Conservation (phyloP, 2,113 vertebrate species). For the Ovis canadensis region DNA sequence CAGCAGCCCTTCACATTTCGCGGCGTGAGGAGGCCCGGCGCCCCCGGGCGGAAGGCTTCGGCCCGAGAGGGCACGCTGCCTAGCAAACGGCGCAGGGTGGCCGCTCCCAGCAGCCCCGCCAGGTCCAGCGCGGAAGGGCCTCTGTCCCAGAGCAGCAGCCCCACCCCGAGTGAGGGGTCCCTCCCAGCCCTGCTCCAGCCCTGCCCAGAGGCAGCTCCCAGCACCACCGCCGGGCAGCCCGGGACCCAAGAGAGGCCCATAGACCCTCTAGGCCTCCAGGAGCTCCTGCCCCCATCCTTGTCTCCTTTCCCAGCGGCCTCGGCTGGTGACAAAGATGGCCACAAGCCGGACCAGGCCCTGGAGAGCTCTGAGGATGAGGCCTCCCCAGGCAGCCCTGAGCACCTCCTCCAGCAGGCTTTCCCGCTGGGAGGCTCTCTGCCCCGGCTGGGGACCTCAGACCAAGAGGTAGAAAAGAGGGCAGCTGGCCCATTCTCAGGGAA, state of each 20-base stretch:
- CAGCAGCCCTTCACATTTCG: conserved; percentile 92
- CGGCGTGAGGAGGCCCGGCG: conserved; percentile 87
- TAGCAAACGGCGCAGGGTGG: conserved; percentile 83
- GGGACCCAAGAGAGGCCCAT: conserved; percentile 80
- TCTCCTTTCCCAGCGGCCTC: conserved; percentile 51
- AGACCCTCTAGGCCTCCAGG: conserved; percentile 75
- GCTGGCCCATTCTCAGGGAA: conserved; percentile 48
- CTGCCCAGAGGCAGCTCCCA: conserved; percentile 62
- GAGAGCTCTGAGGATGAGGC: not conserved
- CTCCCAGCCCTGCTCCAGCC: conserved; percentile 68
- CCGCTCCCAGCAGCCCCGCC: conserved; percentile 54
- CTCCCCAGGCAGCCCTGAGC: not conserved
- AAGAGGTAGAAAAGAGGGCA: conserved; percentile 31
- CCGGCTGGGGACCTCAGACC: conserved; percentile 29
- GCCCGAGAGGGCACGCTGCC: conserved; percentile 69
- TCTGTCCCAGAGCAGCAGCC: conserved; percentile 42
- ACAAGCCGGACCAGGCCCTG: not conserved
- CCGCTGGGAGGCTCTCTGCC: conserved; percentile 31
- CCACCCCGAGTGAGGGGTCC: conserved; percentile 58
- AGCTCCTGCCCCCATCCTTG: conserved; percentile 67
- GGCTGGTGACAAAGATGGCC: not conserved
- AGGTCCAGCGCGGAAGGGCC: fast-evolving
- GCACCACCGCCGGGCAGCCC: conserved; percentile 55
- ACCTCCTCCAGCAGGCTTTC: not conserved
- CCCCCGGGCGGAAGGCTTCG: conserved; percentile 50